Conservation (phyloP, 2,797 vertebrate genomes). For the Anisognathus igniventris region DNA sequence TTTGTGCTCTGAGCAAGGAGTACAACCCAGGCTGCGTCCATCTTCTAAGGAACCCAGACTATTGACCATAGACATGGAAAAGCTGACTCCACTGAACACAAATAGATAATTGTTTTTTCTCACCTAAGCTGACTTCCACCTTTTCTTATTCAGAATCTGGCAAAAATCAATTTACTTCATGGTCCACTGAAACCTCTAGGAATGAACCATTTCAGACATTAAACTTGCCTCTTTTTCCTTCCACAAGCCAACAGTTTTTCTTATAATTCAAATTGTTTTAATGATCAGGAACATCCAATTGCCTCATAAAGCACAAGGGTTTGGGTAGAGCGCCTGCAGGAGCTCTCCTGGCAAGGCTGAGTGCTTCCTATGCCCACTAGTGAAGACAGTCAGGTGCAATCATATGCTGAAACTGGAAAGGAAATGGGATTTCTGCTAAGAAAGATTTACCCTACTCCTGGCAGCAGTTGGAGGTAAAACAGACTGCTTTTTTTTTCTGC, state of each 20-base stretch:
- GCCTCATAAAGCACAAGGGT: not conserved
- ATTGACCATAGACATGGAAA: not conserved
- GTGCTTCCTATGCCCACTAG: not conserved
- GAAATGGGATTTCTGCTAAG: not conserved
- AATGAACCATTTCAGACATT: not conserved
- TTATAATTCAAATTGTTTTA: not conserved
- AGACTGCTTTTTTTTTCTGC: not conserved
- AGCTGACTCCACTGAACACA: not conserved
- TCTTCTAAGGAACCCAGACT: not conserved
- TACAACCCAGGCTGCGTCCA: not conserved
- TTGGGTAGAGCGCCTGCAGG: not conserved
- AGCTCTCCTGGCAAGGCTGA: not conserved
- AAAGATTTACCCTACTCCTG: not conserved
- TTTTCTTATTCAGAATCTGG: not conserved
- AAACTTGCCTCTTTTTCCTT: not conserved
- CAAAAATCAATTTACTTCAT: not conserved
- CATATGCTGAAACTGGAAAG: not conserved
- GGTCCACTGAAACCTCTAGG: not conserved
- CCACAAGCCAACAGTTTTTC: not conserved
- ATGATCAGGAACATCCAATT: not conserved
- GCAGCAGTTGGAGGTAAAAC: not conserved
- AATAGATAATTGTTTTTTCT: not conserved
- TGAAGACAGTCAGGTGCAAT: not conserved
- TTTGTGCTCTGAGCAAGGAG: not conserved
- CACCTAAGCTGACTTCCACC: not conserved